phyloP scores from a whole-genome alignment of 2,888 invertebrate species.

The Steinernema scapterisci region DNA sequence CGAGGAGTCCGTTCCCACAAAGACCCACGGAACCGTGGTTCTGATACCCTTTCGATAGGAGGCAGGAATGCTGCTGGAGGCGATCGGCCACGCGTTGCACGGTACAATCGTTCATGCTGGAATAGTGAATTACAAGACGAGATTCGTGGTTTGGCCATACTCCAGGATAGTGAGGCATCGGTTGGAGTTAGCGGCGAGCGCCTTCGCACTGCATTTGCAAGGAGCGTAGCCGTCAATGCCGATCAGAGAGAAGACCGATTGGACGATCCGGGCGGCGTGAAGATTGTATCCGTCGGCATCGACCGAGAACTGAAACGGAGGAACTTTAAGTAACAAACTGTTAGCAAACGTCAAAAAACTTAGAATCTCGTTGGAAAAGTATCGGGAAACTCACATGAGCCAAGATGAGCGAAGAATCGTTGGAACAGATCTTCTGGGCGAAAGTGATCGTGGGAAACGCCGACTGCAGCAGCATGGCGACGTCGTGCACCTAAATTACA shows the following conservation, averaged over 20 bases:
- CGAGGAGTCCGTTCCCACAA: conserved; percentile 51
- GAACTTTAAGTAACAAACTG: too few relatives aligned
- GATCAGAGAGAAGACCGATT: conserved; percentile 17
- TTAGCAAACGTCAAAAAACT: too few relatives aligned
- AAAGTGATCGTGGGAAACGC: conserved; percentile 18
- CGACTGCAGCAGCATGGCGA: conserved; percentile 13
- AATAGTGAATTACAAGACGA: neutral
- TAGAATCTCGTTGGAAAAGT: too few relatives aligned
- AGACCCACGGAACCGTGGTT: conserved; percentile 33
- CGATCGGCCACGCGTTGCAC: conserved; percentile 14
- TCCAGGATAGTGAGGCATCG: conserved; percentile 8
- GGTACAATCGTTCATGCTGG: conserved; percentile 21
- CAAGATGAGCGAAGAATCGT: conserved; percentile 16
- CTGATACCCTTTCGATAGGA: neutral
- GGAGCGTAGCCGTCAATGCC: conserved; percentile 2
- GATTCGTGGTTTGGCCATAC: neutral
- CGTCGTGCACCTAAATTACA: conserved; percentile 11
- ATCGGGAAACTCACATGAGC: neutral
- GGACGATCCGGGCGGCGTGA: neutral
- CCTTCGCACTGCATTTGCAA: conserved; percentile 7
- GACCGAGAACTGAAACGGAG: neutral
- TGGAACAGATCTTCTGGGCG: conserved; percentile 15
- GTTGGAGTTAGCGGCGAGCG: neutral
- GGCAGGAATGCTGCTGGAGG: neutral
- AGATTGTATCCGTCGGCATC: conserved; percentile 6